phyloP scores from a whole-genome alignment of 2,797 vertebrate species.

The Pitangus sulphuratus region DNA sequence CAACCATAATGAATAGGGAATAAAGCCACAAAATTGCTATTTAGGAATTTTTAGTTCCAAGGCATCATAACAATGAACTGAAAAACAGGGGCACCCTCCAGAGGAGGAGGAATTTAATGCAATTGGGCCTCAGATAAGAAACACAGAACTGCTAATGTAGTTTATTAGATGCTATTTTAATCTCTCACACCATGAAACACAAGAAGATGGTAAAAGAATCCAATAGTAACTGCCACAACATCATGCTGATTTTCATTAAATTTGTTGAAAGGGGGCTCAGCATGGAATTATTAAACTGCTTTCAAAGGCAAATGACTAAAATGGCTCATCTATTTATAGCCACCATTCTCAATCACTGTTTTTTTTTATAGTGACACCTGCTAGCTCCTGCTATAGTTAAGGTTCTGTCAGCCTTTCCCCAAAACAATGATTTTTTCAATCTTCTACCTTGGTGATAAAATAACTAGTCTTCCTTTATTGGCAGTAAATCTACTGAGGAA shows the following conservation, averaged over 20 bases:
- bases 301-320: slow-evolving; percentile 76
- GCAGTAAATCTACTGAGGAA: neutral
- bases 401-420: slow-evolving; percentile 27
- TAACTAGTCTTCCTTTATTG: neutral
- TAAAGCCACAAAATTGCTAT: slow-evolving; percentile 37
- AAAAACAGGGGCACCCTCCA: slow-evolving; percentile 62
- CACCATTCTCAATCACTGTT: slow-evolving; percentile 60
- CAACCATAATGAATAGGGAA: slow-evolving; percentile 53
- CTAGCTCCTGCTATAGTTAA: slow-evolving; percentile 49
- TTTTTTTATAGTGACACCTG: slow-evolving; percentile 52
- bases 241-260: slow-evolving; percentile 90
- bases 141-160: slow-evolving; percentile 58
- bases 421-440: neutral
- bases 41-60: slow-evolving; percentile 36
- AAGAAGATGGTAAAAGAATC: slow-evolving; percentile 72
- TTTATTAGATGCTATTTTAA: slow-evolving; percentile 85
- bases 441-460: neutral
- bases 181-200: slow-evolving; percentile 78
- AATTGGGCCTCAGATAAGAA: slow-evolving; percentile 48
- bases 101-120: slow-evolving; percentile 45
- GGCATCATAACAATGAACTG: slow-evolving; percentile 42
- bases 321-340: slow-evolving; percentile 74
- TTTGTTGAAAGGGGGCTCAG: slow-evolving; percentile 84
- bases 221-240: slow-evolving; percentile 80
- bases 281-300: slow-evolving; percentile 82